A percentile compares a stretch with the other conserved stretches of the same genome.
These are phyloP conservation scores for Brachionus rotundiformis DNA, from an alignment of 1,140 invertebrate species.

Conservation along the genomic window DNA sequence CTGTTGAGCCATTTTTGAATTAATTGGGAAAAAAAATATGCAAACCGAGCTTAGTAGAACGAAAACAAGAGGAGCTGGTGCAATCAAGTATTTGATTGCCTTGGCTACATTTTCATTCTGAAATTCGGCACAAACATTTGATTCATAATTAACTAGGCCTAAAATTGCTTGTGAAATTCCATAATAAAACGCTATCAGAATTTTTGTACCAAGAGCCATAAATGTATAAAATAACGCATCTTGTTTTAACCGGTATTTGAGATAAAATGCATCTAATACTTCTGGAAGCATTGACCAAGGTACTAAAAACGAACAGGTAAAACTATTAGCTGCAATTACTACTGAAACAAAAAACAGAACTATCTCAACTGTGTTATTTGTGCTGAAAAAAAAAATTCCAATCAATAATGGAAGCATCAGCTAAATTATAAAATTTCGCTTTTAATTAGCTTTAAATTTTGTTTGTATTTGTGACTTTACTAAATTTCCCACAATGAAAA, in stretches of 20 bases:
- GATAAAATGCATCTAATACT: conserved; percentile 10
- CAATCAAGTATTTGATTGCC: conserved; percentile 3
- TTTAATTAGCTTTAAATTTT: not conserved
- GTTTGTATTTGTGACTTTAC: conserved; percentile 17
- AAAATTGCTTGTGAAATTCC: conserved; percentile 30
- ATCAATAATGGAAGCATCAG: conserved; percentile 30
- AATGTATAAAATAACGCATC: conserved; percentile 50
- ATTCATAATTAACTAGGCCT: not conserved
- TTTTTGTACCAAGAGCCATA: conserved; percentile 27
- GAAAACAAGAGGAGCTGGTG: not conserved
- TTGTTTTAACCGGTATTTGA: conserved; percentile 15
- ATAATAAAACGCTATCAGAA: conserved; percentile 33
- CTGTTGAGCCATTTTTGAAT: conserved; percentile 12
- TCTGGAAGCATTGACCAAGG: conserved; percentile 42
- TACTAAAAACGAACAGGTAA: conserved; percentile 32
- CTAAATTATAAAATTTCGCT: not conserved
- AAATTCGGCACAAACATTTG: conserved; percentile 27
- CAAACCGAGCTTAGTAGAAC: not conserved
- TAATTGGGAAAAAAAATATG: conserved; percentile 44
- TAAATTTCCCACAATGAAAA: conserved; percentile 36
- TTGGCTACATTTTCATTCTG: not conserved
- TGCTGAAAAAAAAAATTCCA: conserved; percentile 26
- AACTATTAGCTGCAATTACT: conserved; percentile 9
- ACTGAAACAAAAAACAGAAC: conserved; percentile 25
- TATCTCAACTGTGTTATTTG: not conserved